Evolutionary conservation across 2,113 vertebrate genomes (phyloP).

Genomic region (Heterotilapia buettikoferi): DNA sequence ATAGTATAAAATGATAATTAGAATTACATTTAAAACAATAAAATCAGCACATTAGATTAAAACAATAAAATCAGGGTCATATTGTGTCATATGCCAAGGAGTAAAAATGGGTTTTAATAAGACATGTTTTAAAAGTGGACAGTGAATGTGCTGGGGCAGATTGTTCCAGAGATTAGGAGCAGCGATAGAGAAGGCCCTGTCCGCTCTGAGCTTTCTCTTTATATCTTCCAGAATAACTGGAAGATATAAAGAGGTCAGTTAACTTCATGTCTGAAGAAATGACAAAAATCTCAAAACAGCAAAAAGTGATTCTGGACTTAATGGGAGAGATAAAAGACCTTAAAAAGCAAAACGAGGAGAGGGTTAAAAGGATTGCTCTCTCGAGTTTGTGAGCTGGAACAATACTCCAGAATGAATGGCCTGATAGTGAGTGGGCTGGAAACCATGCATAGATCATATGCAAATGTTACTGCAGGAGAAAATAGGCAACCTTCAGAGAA

Average conservation of each 20-base stretch:
- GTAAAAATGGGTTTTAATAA: neutral
- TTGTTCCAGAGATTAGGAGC: neutral
- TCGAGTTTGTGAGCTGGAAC: neutral
- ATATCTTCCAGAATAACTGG: neutral
- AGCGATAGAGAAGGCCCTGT: neutral
- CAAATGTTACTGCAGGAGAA: neutral
- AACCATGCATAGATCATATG: neutral
- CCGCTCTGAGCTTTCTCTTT: no score
- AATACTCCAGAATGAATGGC: neutral
- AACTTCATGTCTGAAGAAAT: neutral
- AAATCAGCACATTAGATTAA: neutral
- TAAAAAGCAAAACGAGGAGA: neutral
- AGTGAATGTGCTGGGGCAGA: neutral
- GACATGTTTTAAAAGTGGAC: neutral
- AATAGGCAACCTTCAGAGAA: neutral
- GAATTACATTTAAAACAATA: neutral
- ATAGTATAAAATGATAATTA: neutral
- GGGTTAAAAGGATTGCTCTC: neutral
- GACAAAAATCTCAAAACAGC: neutral
- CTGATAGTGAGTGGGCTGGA: neutral
- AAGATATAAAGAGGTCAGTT: neutral
- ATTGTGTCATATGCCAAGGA: neutral
- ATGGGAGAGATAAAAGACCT: neutral
- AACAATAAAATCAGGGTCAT: neutral
- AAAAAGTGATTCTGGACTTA: neutral